phyloP scores from a whole-genome alignment of 2,797 vertebrate species.

The Alcedo quadribrachys region DNA sequence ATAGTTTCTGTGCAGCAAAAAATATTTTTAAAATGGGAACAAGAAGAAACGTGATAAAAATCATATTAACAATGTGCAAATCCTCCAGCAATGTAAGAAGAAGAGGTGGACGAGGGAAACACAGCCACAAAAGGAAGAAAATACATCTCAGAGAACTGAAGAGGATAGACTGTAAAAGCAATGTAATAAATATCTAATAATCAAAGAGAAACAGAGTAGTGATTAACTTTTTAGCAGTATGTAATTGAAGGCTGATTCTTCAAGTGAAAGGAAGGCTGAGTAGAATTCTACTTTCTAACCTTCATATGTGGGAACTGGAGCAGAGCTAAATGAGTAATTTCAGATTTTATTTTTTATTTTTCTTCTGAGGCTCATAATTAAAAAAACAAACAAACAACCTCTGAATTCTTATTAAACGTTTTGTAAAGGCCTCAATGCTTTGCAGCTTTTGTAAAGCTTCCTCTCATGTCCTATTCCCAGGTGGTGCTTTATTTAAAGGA shows the following conservation, averaged over 20 bases:
- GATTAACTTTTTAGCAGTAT: background rate
- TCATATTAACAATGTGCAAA: background rate
- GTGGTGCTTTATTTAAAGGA: slow-evolving; percentile 3
- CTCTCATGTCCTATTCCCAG: background rate
- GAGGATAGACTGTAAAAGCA: background rate
- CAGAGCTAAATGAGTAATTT: background rate
- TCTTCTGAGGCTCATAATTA: background rate
- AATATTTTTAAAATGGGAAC: background rate
- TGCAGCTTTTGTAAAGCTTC: background rate
- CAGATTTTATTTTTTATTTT: background rate
- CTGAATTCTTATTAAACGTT: background rate
- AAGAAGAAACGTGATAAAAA: slow-evolving; percentile 1
- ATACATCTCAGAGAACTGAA: background rate
- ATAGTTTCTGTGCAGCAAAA: background rate
- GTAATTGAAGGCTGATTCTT: background rate
- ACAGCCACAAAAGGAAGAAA: background rate
- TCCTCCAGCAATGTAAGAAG: background rate
- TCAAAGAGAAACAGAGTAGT: background rate
- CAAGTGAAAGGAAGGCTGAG: background rate
- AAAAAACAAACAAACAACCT: background rate
- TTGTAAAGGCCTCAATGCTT: background rate
- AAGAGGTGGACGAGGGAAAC: background rate
- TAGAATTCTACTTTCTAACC: background rate
- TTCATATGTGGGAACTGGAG: background rate
- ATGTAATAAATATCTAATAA: background rate